Conservation (phyloP, 2,888 invertebrate species). For the Octonoba sinensis region DNA sequence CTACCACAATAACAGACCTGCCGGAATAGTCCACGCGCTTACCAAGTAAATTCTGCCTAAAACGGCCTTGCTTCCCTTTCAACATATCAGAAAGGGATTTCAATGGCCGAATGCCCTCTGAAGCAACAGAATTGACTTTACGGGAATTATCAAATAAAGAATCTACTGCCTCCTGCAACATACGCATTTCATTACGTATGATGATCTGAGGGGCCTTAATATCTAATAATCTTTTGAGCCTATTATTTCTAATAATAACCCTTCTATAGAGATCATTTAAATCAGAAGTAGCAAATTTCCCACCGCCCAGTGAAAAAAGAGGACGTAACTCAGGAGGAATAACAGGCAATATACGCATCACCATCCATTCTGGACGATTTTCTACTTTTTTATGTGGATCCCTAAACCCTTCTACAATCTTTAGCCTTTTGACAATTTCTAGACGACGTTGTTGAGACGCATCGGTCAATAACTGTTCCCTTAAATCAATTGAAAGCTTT, state of each 20-base stretch:
- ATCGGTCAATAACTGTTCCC: too few species aligned
- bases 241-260: constrained; percentile 51
- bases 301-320: too few species aligned
- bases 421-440: too few species aligned
- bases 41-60: constrained; percentile 62
- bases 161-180: constrained; percentile 54
- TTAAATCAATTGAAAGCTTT: too few species aligned
- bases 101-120: neutral
- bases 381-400: too few species aligned
- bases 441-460: too few species aligned
- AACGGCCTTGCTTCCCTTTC: constrained; percentile 57
- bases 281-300: too few species aligned
- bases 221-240: constrained; percentile 31
- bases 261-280: too few species aligned
- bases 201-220: constrained; percentile 46
- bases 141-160: constrained; percentile 47
- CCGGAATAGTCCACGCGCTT: constrained; percentile 64
- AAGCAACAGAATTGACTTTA: neutral
- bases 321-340: too few species aligned
- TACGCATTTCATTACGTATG: constrained; percentile 40
- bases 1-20: constrained; percentile 63
- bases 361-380: too few species aligned
- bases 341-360: too few species aligned
- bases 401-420: too few species aligned
- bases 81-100: constrained; percentile 15